Evolutionary conservation across 1,140 invertebrate genomes (phyloP).

Genomic region (Diuraphis noxia): DNA sequence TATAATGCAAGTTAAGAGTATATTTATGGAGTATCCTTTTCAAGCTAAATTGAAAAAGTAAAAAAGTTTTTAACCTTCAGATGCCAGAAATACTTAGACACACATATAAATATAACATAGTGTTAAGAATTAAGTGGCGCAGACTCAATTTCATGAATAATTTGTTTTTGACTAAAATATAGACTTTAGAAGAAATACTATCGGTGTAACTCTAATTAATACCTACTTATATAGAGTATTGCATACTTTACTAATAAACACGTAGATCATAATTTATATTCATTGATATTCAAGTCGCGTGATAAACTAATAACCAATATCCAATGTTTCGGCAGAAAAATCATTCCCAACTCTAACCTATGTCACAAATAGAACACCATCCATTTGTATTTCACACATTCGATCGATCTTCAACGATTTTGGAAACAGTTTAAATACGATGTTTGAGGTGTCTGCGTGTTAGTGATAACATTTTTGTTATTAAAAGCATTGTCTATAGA

Average conservation of each 20-base stretch:
- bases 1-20: background rate
- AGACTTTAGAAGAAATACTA: background rate
- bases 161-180: constrained; percentile 38
- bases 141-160: background rate
- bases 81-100: constrained; percentile 1
- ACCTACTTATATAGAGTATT: background rate
- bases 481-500: no score
- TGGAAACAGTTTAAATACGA: background rate
- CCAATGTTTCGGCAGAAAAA: background rate
- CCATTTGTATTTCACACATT: background rate
- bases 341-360: no score
- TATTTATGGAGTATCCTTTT: background rate
- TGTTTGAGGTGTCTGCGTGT: background rate
- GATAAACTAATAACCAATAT: background rate
- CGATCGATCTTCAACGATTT: background rate
- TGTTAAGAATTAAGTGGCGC: background rate
- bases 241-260: background rate
- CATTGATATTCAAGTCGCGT: background rate
- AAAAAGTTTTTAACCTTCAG: constrained; percentile 21
- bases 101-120: background rate
- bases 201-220: background rate
- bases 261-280: background rate
- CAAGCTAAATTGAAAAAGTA: constrained; percentile 1
- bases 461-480: background rate
- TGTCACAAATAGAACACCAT: no score